Conservation (phyloP, 2,888 invertebrate species). For the Philonicus albiceps region DNA sequence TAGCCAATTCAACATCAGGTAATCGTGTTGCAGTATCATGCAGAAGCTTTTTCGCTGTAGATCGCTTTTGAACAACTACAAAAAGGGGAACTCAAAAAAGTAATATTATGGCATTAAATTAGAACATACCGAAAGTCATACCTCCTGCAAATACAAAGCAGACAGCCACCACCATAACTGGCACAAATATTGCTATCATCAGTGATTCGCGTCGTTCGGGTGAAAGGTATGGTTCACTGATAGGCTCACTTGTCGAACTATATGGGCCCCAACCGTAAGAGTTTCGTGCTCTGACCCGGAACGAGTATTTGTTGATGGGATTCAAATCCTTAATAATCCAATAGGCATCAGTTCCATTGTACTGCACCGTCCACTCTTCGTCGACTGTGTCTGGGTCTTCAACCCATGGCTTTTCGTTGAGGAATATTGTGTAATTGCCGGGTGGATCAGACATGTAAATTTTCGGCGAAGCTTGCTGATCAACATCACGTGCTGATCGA, state of each 20-base stretch:
- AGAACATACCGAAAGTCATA: slow-evolving; percentile 56
- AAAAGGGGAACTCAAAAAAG: slow-evolving; percentile 37
- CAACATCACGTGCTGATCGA: slow-evolving; percentile 46
- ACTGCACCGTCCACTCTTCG: slow-evolving; percentile 70
- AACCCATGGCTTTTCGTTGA: slow-evolving; percentile 63
- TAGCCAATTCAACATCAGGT: slow-evolving; percentile 86
- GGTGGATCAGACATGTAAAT: slow-evolving; percentile 54
- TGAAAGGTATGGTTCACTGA: slow-evolving; percentile 59
- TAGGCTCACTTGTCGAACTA: slow-evolving; percentile 72
- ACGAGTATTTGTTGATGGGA: slow-evolving; percentile 71
- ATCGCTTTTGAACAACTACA: slow-evolving; percentile 71
- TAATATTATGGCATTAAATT: not conserved
- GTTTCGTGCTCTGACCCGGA: slow-evolving; percentile 82
- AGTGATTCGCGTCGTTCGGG: slow-evolving; percentile 62
- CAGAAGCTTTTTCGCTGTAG: slow-evolving; percentile 74
- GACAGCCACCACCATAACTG: slow-evolving; percentile 64
- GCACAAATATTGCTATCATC: slow-evolving; percentile 71
- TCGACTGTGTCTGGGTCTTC: slow-evolving; percentile 67
- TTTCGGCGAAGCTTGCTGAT: not conserved
- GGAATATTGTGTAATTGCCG: slow-evolving; percentile 57
- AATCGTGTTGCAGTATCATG: slow-evolving; percentile 66
- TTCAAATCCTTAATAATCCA: slow-evolving; percentile 78
- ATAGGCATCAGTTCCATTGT: slow-evolving; percentile 82
- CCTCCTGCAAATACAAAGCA: slow-evolving; percentile 57
- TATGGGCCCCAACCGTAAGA: slow-evolving; percentile 82